Conservation (phyloP, 2,797 vertebrate genomes). For the Setipinna tenuifilis region DNA sequence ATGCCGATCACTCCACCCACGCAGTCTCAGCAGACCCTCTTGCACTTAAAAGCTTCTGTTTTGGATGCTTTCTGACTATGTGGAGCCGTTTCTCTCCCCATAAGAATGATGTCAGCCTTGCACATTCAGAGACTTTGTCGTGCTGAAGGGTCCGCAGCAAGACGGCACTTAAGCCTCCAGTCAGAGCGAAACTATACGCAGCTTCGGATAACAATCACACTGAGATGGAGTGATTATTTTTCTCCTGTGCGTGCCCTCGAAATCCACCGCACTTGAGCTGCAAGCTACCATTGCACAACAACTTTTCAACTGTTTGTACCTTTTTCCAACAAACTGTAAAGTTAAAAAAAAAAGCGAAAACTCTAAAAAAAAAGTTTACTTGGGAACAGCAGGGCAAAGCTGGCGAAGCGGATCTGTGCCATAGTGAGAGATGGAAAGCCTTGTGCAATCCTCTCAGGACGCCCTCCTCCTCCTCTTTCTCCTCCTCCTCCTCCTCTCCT, state of each 20-base stretch:
- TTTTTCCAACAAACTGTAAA: constrained; percentile 6
- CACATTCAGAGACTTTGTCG: not conserved
- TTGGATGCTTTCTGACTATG: not conserved
- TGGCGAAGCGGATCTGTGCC: not conserved
- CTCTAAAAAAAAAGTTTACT: constrained; percentile 1
- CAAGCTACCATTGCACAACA: not conserved
- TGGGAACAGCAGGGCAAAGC: not conserved
- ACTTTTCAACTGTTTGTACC: not conserved
- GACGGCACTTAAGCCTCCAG: not conserved
- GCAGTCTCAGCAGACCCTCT: not conserved
- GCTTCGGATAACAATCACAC: not conserved
- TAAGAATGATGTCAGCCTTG: not conserved
- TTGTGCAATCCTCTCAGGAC: constrained; percentile 24
- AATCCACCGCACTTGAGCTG: not conserved
- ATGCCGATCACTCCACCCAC: not conserved
- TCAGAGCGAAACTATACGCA: not conserved
- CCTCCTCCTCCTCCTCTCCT: not conserved
- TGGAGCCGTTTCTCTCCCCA: not conserved
- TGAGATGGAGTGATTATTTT: not conserved
- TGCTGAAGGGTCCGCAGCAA: not conserved
- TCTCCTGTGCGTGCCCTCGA: not conserved
- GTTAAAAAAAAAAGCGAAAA: not conserved
- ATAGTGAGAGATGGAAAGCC: not conserved
- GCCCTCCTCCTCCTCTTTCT: not conserved
- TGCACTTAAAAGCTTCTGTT: constrained; percentile 1